Conservation (phyloP, 2,113 vertebrate species). For the Odontophorus gujanensis region DNA sequence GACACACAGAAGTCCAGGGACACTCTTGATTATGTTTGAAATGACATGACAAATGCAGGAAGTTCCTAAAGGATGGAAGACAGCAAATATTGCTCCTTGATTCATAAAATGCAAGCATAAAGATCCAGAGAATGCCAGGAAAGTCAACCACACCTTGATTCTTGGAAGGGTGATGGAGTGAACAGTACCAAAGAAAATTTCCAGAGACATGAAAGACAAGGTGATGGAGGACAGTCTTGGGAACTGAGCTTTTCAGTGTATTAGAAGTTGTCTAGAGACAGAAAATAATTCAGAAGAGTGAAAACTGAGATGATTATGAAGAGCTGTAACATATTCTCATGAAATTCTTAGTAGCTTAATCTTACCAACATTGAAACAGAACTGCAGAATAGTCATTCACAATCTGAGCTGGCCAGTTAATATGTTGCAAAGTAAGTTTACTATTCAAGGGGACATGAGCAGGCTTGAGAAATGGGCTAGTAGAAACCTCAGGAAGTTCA, state of each 20-base stretch:
- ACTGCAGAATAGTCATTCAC: background rate
- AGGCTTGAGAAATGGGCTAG: background rate
- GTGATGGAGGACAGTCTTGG: background rate
- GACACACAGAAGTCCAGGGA: background rate
- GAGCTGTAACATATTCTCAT: background rate
- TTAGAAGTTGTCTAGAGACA: background rate
- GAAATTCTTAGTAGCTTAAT: background rate
- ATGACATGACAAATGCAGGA: background rate
- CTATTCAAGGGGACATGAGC: background rate
- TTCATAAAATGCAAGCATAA: background rate
- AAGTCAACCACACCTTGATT: background rate
- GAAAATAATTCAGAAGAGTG: background rate
- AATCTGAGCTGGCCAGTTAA: too few species aligned
- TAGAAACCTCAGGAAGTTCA: background rate
- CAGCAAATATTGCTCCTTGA: background rate
- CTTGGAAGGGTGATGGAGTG: background rate
- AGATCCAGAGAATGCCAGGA: background rate
- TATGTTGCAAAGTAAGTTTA: background rate
- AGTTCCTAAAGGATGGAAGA: background rate
- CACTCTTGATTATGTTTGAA: background rate
- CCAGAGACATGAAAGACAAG: background rate
- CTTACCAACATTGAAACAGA: background rate
- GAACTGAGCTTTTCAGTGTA: background rate
- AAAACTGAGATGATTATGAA: background rate
- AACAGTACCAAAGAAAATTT: background rate